Evolutionary conservation across 2,797 vertebrate genomes (phyloP).

Genomic region (Sebastes itinus): DNA sequence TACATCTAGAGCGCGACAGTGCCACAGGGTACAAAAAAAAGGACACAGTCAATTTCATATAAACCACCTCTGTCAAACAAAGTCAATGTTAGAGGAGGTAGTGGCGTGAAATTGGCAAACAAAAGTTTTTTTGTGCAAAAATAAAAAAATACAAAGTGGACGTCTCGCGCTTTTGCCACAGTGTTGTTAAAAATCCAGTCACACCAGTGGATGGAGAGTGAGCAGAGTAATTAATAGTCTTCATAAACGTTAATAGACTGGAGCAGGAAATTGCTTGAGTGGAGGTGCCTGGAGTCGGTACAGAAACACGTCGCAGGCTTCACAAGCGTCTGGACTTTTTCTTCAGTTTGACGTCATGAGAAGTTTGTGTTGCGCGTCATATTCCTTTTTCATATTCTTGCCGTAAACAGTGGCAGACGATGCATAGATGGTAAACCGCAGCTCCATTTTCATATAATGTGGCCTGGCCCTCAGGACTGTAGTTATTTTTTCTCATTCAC

Average conservation of each 20-base stretch:
- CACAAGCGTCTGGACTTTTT: constrained; percentile 9
- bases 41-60: constrained; percentile 8
- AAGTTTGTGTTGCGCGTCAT: background rate
- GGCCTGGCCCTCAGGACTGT: background rate
- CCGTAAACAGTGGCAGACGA: background rate
- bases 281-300: background rate
- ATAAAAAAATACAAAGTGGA: background rate
- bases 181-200: background rate
- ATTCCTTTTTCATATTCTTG: constrained; percentile 3
- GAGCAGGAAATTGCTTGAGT: constrained; percentile 13
- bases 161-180: background rate
- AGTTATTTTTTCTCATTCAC: background rate
- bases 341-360: constrained; percentile 21
- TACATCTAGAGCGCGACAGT: background rate
- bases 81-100: constrained; percentile 6
- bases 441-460: background rate
- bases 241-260: constrained; percentile 8
- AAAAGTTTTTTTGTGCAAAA: background rate
- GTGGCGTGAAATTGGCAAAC: background rate
- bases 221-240: constrained; percentile 5
- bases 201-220: background rate
- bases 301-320: background rate
- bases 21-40: background rate
- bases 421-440: background rate
- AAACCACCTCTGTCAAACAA: constrained; percentile 18